phyloP scores from a whole-genome alignment of 2,888 invertebrate genomes.

The Ypsolopha sequella region DNA sequence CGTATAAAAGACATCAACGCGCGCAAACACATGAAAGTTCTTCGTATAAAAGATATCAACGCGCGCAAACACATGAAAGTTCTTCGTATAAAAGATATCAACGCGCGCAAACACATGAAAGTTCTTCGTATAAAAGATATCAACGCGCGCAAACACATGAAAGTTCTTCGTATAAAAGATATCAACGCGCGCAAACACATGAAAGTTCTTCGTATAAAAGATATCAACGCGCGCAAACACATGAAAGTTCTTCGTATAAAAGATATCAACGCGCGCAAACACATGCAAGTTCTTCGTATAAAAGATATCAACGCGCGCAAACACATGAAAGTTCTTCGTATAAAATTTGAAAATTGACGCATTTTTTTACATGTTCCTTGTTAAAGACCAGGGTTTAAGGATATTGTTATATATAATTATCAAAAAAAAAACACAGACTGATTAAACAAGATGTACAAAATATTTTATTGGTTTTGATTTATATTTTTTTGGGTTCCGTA shows the following conservation, averaged over 20 bases:
- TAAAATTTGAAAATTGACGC: too few species aligned
- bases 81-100: slow-evolving; percentile 11
- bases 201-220: slow-evolving; percentile 17
- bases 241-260: slow-evolving; percentile 12
- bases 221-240: slow-evolving; percentile 25
- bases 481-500: too few species aligned
- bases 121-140: slow-evolving; percentile 24
- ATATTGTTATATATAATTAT: too few species aligned
- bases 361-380: too few species aligned
- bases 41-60: slow-evolving; percentile 16
- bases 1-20: slow-evolving; percentile 20
- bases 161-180: slow-evolving; percentile 19
- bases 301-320: slow-evolving; percentile 31
- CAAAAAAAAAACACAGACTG: too few species aligned
- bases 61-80: slow-evolving; percentile 13
- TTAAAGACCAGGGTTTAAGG: too few species aligned
- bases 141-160: slow-evolving; percentile 20
- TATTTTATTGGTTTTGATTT: too few species aligned
- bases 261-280: slow-evolving; percentile 28
- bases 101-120: slow-evolving; percentile 17
- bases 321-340: not conserved
- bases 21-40: slow-evolving; percentile 7
- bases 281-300: slow-evolving; percentile 5
- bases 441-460: too few species aligned
- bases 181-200: slow-evolving; percentile 23